Conservation (phyloP, 2,888 invertebrate species). For the Deilephila porcellus region DNA sequence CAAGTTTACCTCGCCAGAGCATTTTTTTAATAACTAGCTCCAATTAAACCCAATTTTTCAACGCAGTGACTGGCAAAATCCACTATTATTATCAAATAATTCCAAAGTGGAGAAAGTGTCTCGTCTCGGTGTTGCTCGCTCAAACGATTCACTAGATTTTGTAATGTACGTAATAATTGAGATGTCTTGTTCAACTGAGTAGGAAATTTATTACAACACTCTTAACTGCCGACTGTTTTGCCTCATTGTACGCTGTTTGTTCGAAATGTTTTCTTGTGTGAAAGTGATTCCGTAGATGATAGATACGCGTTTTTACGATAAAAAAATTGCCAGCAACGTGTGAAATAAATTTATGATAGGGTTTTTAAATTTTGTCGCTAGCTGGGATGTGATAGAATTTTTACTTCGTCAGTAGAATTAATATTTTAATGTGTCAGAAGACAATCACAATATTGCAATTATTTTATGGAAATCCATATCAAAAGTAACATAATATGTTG, state of each 20-base stretch:
- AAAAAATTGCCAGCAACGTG: too few species aligned
- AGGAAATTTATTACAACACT: conserved; percentile 29
- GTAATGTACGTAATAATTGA: conserved; percentile 31
- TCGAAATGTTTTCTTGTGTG: neutral
- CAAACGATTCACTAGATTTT: conserved; percentile 30
- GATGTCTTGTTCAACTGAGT: conserved; percentile 29
- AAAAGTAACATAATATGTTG: too few species aligned
- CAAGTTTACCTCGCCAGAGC: neutral
- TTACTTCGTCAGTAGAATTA: too few species aligned
- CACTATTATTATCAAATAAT: neutral
- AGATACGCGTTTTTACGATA: neutral
- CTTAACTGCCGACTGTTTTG: neutral
- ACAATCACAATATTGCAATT: too few species aligned
- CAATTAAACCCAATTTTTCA: neutral
- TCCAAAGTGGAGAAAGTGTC: conserved; percentile 25
- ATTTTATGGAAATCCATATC: too few species aligned
- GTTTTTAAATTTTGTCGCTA: too few species aligned
- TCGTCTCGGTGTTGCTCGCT: conserved; percentile 26
- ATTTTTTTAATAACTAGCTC: neutral
- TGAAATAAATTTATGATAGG: too few species aligned
- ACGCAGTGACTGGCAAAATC: neutral
- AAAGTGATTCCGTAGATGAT: neutral
- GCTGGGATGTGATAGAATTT: too few species aligned
- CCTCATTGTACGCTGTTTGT: neutral
- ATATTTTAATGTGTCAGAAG: too few species aligned